phyloP scores from a whole-genome alignment of 2,888 invertebrate species.

The Chaitophorus viminalis region DNA sequence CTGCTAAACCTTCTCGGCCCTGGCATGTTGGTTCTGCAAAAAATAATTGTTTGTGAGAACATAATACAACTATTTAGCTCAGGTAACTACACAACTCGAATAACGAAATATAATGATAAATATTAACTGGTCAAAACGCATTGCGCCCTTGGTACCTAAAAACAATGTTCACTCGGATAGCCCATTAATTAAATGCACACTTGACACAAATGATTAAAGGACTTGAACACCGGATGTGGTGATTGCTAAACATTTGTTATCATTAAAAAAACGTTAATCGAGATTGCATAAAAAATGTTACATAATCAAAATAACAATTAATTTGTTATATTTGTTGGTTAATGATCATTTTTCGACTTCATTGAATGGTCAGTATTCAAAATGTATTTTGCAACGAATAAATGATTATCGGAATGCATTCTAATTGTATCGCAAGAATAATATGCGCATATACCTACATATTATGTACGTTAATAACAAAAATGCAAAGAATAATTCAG shows the following conservation, averaged over 20 bases:
- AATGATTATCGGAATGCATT: not conserved
- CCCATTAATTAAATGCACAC: slow-evolving; percentile 42
- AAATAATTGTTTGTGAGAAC: slow-evolving; percentile 9
- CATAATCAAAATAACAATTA: slow-evolving; percentile 45
- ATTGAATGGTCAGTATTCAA: not conserved
- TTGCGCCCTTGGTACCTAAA: slow-evolving; percentile 33
- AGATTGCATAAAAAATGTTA: slow-evolving; percentile 37
- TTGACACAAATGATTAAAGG: slow-evolving; percentile 59
- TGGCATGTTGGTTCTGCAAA: slow-evolving; percentile 51
- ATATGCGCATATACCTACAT: not conserved
- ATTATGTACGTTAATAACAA: too few relatives aligned
- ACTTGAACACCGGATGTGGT: slow-evolving; percentile 49
- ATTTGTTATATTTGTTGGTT: not conserved
- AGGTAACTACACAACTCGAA: not conserved
- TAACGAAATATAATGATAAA: slow-evolving; percentile 6
- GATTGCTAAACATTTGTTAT: slow-evolving; percentile 56
- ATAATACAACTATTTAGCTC: not conserved
- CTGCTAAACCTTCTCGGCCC: slow-evolving; percentile 57
- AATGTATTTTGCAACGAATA: not conserved
- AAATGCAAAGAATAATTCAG: not conserved
- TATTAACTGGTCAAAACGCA: slow-evolving; percentile 6
- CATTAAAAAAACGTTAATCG: not conserved
- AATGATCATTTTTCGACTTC: slow-evolving; percentile 14
- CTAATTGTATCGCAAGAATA: not conserved
- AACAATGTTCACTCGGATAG: slow-evolving; percentile 17